These are phyloP conservation scores for Chromoteleia sp. DNA, from an alignment of 2,888 invertebrate genomes.

Conservation along the genomic window DNA sequence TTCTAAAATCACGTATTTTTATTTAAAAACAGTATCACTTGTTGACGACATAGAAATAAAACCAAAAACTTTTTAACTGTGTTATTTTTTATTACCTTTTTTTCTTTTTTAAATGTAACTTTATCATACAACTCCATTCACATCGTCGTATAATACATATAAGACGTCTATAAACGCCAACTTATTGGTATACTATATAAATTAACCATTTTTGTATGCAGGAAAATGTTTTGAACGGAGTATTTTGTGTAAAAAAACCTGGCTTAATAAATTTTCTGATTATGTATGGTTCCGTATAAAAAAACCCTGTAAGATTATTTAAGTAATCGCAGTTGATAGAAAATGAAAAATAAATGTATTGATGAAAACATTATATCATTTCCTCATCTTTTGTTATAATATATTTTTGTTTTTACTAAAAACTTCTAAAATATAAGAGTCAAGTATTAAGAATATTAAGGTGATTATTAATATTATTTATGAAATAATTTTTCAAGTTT, in stretches of 20 bases:
- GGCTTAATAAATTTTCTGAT: conserved; percentile 1
- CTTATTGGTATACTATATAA: conserved; percentile 26
- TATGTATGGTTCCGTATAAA: not conserved
- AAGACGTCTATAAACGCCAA: conserved; percentile 7
- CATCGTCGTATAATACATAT: conserved; percentile 27
- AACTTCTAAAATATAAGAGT: not conserved
- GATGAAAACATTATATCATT: not conserved
- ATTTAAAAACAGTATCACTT: too few relatives aligned
- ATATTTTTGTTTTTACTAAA: not conserved
- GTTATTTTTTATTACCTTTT: conserved; percentile 25
- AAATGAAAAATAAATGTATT: not conserved
- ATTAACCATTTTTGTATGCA: conserved; percentile 16
- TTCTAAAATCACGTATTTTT: too few relatives aligned
- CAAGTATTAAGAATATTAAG: not conserved
- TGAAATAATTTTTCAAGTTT: too few relatives aligned
- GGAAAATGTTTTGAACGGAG: conserved; percentile 32
- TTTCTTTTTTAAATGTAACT: conserved; percentile 23
- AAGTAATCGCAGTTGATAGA: conserved; percentile 23
- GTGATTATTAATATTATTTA: too few relatives aligned
- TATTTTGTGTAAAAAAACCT: conserved; percentile 26
- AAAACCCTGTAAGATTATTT: conserved; percentile 25
- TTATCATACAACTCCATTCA: conserved; percentile 29
- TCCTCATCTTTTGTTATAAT: not conserved
- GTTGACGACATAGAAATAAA: too few relatives aligned
- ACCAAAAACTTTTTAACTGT: not conserved